phyloP scores from a whole-genome alignment of 2,797 vertebrate genomes.

The Hippocampus kuda region DNA sequence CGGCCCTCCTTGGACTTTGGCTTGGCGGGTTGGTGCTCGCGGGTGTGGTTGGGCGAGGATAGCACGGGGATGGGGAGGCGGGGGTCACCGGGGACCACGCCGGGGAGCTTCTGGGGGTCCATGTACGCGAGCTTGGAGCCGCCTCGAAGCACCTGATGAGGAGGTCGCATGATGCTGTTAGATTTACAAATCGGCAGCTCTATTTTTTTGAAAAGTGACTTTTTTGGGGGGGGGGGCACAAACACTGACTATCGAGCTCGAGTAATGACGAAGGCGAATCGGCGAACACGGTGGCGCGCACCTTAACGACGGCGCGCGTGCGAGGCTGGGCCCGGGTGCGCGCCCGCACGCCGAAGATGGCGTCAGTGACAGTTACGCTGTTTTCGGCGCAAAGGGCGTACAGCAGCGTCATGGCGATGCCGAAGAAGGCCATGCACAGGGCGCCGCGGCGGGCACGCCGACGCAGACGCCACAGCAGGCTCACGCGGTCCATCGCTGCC shows the following conservation, averaged over 20 bases:
- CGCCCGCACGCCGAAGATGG: slow-evolving; percentile 71
- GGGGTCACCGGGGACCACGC: slow-evolving; percentile 65
- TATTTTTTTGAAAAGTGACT: background rate
- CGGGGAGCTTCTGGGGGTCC: slow-evolving; percentile 68
- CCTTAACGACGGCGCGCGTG: slow-evolving; percentile 60
- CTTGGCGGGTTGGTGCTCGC: slow-evolving; percentile 15
- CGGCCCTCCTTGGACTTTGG: slow-evolving; percentile 28
- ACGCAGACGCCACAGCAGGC: slow-evolving; percentile 67
- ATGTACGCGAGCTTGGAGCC: slow-evolving; percentile 59
- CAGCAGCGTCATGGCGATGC: slow-evolving; percentile 68
- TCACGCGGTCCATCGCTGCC: slow-evolving; percentile 69
- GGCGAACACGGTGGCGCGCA: slow-evolving; percentile 4
- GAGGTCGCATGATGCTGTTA: background rate
- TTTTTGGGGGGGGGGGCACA: background rate
- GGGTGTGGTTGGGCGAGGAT: slow-evolving; percentile 55
- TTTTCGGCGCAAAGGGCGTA: slow-evolving; percentile 73
- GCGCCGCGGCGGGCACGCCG: slow-evolving; percentile 67
- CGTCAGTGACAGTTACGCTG: slow-evolving; percentile 71
- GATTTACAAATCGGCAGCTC: background rate
- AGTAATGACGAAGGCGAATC: background rate
- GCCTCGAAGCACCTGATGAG: slow-evolving; percentile 58
- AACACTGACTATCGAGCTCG: too few relatives aligned
- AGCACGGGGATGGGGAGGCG: slow-evolving; percentile 66
- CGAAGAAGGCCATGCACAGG: slow-evolving; percentile 69
- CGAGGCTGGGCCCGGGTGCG: slow-evolving; percentile 68